A percentile compares a stretch with the other conserved stretches of the same genome.
These are phyloP conservation scores for Dromas ardeola DNA, from an alignment of 2,113 vertebrate genomes.

Conservation along the genomic window DNA sequence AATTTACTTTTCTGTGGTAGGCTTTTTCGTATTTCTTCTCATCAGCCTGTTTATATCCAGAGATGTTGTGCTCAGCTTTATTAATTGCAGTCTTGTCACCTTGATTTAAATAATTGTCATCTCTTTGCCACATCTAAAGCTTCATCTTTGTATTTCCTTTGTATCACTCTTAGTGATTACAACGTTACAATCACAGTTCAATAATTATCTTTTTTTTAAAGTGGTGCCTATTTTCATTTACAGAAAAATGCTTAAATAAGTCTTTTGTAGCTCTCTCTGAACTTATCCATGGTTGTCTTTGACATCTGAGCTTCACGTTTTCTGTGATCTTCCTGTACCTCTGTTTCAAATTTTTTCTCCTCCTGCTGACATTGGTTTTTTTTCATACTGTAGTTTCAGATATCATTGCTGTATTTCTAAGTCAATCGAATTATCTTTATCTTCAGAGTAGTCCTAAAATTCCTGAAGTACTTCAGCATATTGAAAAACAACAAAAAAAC, in stretches of 20 bases:
- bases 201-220: neutral
- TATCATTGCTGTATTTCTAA: neutral
- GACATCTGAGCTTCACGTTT: neutral
- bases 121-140: neutral
- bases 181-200: neutral
- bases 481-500: neutral
- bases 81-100: neutral
- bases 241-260: neutral
- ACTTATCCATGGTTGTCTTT: neutral
- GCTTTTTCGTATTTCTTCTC: neutral
- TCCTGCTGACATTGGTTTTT: neutral
- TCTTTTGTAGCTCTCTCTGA: neutral
- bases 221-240: neutral
- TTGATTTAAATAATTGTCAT: neutral
- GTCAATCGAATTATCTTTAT: neutral
- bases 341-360: neutral
- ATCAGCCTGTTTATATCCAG: neutral
- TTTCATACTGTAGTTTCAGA: neutral
- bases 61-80: neutral
- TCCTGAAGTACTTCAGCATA: neutral
- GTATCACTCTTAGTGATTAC: neutral
- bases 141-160: neutral
- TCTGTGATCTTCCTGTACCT: neutral
- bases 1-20: neutral
- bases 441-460: neutral